These are phyloP conservation scores for Nemotelus pantherinus DNA, from an alignment of 2,888 invertebrate species.

Conservation along the genomic window DNA sequence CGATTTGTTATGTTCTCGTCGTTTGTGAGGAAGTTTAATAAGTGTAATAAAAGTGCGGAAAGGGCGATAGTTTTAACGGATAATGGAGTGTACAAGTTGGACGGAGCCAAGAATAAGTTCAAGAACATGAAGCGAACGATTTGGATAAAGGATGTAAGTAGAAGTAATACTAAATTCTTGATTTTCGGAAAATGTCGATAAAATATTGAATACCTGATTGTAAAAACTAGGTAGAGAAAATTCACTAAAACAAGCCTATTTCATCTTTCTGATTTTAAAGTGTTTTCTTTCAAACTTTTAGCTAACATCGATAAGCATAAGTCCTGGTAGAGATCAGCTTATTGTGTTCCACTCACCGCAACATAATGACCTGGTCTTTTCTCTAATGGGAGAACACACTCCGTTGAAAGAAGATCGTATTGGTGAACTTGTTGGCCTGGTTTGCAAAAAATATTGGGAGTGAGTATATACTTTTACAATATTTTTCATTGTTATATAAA, in stretches of 20 bases:
- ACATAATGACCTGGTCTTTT: slow-evolving; percentile 90
- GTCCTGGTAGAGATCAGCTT: slow-evolving; percentile 87
- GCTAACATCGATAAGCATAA: slow-evolving; percentile 87
- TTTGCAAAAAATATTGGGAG: slow-evolving; percentile 80
- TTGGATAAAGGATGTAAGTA: slow-evolving; percentile 75
- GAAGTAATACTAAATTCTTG: background rate
- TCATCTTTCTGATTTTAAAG: too few species aligned
- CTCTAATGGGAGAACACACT: slow-evolving; percentile 67
- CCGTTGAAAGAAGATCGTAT: slow-evolving; percentile 75
- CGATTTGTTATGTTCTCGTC: slow-evolving; percentile 66
- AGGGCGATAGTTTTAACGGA: slow-evolving; percentile 91
- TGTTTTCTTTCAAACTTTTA: slow-evolving; percentile 57
- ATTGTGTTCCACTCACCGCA: slow-evolving; percentile 86
- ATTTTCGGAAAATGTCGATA: background rate
- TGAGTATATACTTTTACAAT: slow-evolving; percentile 66
- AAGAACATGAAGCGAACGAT: slow-evolving; percentile 88
- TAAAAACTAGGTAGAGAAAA: too few species aligned
- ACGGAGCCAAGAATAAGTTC: slow-evolving; percentile 78
- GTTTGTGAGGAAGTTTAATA: slow-evolving; percentile 63
- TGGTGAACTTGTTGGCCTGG: slow-evolving; percentile 86
- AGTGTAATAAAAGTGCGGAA: slow-evolving; percentile 82
- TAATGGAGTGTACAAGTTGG: slow-evolving; percentile 85
- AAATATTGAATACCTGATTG: too few species aligned
- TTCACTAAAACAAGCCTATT: too few species aligned
- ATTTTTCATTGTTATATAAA: background rate